These are phyloP conservation scores for Gopherus flavomarginatus DNA, from an alignment of 2,113 vertebrate species.

Conservation along the genomic window DNA sequence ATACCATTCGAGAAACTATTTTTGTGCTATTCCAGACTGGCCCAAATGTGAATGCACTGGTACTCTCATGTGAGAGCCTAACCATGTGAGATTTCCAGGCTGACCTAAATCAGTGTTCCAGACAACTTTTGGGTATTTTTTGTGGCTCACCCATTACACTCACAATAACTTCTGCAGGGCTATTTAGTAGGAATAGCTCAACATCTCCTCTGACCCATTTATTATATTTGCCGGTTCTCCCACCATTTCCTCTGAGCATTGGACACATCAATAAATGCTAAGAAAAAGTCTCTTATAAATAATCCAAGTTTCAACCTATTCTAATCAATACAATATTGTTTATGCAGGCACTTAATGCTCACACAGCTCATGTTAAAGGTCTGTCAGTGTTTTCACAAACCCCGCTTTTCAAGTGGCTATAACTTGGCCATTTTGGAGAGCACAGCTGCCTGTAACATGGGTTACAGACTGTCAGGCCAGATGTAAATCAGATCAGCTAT, in stretches of 20 bases:
- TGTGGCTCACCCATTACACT: rapidly evolving
- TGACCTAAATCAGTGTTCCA: background rate
- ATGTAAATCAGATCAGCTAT: background rate
- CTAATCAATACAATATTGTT: conserved; percentile 54
- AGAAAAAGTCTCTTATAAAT: conserved; percentile 32
- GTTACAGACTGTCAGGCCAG: background rate
- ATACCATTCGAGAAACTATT: too few relatives aligned
- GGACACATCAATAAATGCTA: background rate
- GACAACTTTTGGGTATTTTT: background rate
- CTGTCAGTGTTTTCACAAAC: conserved; percentile 4
- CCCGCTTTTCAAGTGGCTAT: background rate
- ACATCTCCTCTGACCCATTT: rapidly evolving
- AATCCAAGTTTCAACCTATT: conserved; percentile 28
- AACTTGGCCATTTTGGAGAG: background rate
- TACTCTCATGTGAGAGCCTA: background rate
- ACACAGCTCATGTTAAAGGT: background rate
- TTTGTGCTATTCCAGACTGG: rapidly evolving
- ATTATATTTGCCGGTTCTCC: background rate
- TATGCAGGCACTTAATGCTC: background rate
- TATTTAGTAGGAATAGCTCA: background rate
- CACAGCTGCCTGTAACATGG: background rate
- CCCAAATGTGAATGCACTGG: background rate
- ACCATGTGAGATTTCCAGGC: background rate
- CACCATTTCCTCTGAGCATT: background rate
- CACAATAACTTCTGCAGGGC: background rate